Evolutionary conservation across 2,888 invertebrate genomes (phyloP), one percentile per base, ranked within the genome.

Genomic region (Stenoptilia bipunctidactyla): DNA sequence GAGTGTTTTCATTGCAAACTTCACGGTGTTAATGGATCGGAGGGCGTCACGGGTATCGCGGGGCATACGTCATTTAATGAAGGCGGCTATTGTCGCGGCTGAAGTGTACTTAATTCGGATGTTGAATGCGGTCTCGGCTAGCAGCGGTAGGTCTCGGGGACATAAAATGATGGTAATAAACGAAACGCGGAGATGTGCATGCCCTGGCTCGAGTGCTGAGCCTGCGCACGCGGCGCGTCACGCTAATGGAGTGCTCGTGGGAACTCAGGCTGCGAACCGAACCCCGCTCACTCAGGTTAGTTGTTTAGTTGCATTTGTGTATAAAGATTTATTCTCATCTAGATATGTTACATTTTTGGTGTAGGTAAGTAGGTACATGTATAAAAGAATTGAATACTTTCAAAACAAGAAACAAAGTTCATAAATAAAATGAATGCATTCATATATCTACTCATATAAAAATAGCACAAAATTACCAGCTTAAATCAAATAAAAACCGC

Each of bases 1-100:
- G 70, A 74, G 72, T 77, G 74, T 77, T 77, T 76, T 76, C 68
- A 65, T 70, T 66, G 68, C 62, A 55, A 70, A 66, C 63, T 70
- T 69, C 61, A 63, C 61, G 71, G 62, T 55, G 55, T 65, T 73
- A 74, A 73, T 74, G 75, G 69, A 66, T 49, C 35, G 39, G 64
- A 66, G 75, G 79, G 76, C 66, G 79, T 72, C 76, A 76, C 72
- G 79, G 69, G 53, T 66, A 66, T 65, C 70, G 75, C 70, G 55
- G 63, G 69, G 66, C 80, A 72, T 74, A 74, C 76, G 80, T 66
- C 72, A 60, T 46, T 62, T 80, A 80, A 82, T 80, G 79, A 80
- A 80, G 65, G 65, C 54, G 61, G 66, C 72, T 67, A 74, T 80
- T 79, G 77, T 79, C 69, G 59, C 56, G 59, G 58, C 58, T 67